phyloP scores from a whole-genome alignment of 2,888 invertebrate species.

The Entomobrya proxima region DNA sequence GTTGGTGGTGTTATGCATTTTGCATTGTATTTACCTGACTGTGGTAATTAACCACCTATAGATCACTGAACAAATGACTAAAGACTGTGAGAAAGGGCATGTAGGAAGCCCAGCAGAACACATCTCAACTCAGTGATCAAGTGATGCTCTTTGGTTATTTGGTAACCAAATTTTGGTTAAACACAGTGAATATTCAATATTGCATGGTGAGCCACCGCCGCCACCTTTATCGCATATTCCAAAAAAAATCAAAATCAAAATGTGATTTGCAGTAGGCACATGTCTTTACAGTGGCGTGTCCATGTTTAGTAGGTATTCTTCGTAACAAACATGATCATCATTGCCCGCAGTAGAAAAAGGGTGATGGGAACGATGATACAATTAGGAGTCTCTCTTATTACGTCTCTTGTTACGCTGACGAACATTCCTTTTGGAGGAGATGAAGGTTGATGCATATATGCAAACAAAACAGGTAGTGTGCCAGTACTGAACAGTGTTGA shows the following conservation, averaged over 20 bases:
- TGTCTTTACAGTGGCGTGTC: neutral
- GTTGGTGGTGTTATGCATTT: slow-evolving; percentile 40
- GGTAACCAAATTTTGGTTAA: slow-evolving; percentile 13
- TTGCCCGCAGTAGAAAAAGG: neutral
- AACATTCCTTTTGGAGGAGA: slow-evolving; percentile 49
- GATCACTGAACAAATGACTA: neutral
- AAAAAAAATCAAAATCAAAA: slow-evolving; percentile 6
- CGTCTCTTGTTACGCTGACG: slow-evolving; percentile 26
- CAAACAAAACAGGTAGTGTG: neutral
- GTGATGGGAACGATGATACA: slow-evolving; percentile 47
- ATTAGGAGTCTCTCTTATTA: slow-evolving; percentile 17
- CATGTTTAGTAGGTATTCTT: neutral
- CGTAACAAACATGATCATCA: slow-evolving; percentile 25
- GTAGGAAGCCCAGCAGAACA: slow-evolving; percentile 29
- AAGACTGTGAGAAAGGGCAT: slow-evolving; percentile 30
- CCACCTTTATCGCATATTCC: neutral
- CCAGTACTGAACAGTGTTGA: slow-evolving; percentile 6
- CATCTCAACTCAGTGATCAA: slow-evolving; percentile 6
- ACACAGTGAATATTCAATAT: slow-evolving; percentile 34
- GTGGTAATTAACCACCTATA: slow-evolving; percentile 36
- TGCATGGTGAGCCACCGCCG: neutral
- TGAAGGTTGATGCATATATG: slow-evolving; percentile 52
- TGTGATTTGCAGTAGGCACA: slow-evolving; percentile 21
- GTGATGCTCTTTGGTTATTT: slow-evolving; percentile 21
- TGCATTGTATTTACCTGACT: slow-evolving; percentile 47